Base-by-base conservation (phyloP, 2,797 vertebrate genomes). In the Lithobates pipiens region DNA sequence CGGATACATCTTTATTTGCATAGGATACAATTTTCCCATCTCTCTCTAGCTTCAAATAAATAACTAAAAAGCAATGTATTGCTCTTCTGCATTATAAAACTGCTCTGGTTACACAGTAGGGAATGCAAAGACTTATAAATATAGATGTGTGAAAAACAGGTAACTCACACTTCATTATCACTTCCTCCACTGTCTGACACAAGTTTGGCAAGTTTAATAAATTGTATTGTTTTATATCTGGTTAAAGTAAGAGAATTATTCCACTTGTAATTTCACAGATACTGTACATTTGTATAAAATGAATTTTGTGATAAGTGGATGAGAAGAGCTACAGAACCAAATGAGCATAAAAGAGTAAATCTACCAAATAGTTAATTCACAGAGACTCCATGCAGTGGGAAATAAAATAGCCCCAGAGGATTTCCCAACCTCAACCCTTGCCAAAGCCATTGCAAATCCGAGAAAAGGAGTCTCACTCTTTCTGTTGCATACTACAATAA, bases 41-140 rank as follows among this genome's bases (percentile, higher is more conserved):
- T 68, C 84, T 68, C 84, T 69, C 50, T 32, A 21, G 70, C 84
- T 76, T 80, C 32, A n/a, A 76, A 71, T n/a, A 85, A 46, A 77
- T 32, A 85, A 46, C 63, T 42, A 75, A 76, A 70, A 76, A 80
- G 8, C 18, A 76, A 39, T 36, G 25, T 1, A 57, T 29, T 61
- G 7, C 36, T 10, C 16, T 25, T 6, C 39, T 72, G 32, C 10
- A 23, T 54, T 65, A 46, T 80, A 42, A 29, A 29, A 76, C 63
- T 70, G 4, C 16, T 10, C n/a, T 54, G 2, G 50, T 34, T 50
- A 54, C 50, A 13, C 61, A 5, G 34, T 36, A 54, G 36, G 7
- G 23, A 75, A 16, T 72, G 50, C 25, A 65, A 27, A 54, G 39
- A 15, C 11, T 57, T 57, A 80, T 85, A 85, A 80, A 85, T 85